Percentiles rank a stretch among this genome's conserved stretches.
These are phyloP conservation scores for Agrochola lychnidis DNA, from an alignment of 2,888 invertebrate species.

Conservation along the genomic window DNA sequence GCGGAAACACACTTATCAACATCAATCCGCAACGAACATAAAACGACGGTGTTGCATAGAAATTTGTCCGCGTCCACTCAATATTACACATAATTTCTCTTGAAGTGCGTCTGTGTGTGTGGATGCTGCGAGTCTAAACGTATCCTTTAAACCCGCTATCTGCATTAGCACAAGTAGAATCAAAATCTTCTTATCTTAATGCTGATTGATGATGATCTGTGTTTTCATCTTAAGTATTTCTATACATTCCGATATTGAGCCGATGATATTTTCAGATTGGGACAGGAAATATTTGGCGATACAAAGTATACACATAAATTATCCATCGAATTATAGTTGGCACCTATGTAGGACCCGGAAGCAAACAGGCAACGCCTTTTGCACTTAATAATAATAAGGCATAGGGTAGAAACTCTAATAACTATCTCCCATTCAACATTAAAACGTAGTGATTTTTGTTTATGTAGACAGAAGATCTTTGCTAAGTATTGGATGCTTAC, in stretches of 20 bases:
- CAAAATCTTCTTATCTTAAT: conserved; percentile 56
- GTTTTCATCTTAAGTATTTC: conserved; percentile 52
- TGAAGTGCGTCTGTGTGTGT: conserved; percentile 19
- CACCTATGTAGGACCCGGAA: background rate
- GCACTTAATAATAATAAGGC: background rate
- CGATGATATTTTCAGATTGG: conserved; percentile 46
- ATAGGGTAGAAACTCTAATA: background rate
- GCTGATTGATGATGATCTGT: conserved; percentile 59
- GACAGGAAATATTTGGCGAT: conserved; percentile 43
- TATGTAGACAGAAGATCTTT: background rate
- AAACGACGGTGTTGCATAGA: conserved; percentile 48
- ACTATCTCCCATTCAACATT: background rate
- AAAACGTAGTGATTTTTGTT: background rate
- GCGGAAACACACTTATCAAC: conserved; percentile 52
- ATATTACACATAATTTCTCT: conserved; percentile 56
- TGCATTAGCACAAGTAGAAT: conserved; percentile 57
- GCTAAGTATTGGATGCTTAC: background rate
- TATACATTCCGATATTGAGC: conserved; percentile 42
- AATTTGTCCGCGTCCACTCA: conserved; percentile 54
- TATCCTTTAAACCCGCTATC: conserved; percentile 55
- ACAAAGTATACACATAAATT: conserved; percentile 29
- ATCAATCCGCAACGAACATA: conserved; percentile 46
- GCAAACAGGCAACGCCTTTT: background rate
- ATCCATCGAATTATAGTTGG: conserved; percentile 5
- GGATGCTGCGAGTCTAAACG: conserved; percentile 10